phyloP scores from a whole-genome alignment of 1,140 invertebrate genomes.

The Lethocerus indicus region DNA sequence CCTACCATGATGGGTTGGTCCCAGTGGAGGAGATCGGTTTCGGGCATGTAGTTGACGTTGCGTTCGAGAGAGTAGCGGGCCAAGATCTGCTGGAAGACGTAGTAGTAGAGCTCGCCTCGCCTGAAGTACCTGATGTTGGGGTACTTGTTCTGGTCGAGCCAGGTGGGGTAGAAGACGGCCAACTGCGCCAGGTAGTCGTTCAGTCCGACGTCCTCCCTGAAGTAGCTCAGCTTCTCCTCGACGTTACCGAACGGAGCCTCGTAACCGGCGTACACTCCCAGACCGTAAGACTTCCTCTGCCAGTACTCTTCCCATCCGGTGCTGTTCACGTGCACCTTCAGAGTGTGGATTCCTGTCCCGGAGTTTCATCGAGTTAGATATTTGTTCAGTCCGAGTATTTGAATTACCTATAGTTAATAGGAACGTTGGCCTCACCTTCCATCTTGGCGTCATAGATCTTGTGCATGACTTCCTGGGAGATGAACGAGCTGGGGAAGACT shows the following conservation, averaged over 20 bases:
- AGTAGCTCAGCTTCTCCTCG: slow-evolving; percentile 47
- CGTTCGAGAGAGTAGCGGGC: slow-evolving; percentile 49
- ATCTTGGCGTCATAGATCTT: slow-evolving; percentile 30
- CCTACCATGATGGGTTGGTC: slow-evolving; percentile 30
- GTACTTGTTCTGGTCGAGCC: slow-evolving; percentile 33
- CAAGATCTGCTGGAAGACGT: slow-evolving; percentile 38
- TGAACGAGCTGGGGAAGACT: slow-evolving; percentile 44
- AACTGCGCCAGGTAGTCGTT: slow-evolving; percentile 49
- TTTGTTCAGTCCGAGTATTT: too few relatives aligned
- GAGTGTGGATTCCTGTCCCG: slow-evolving; percentile 6
- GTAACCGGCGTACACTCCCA: slow-evolving; percentile 24
- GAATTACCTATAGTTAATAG: too few relatives aligned
- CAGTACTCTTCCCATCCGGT: slow-evolving; percentile 20
- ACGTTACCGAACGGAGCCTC: too few relatives aligned
- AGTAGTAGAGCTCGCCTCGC: slow-evolving; percentile 45
- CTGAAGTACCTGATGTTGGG: slow-evolving; percentile 27
- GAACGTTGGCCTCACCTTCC: too few relatives aligned
- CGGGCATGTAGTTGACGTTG: slow-evolving; percentile 38
- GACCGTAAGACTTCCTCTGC: slow-evolving; percentile 20
- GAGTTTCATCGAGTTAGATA: too few relatives aligned
- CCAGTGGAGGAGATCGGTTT: slow-evolving; percentile 36
- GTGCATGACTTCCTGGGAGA: slow-evolving; percentile 37
- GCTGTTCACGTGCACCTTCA: slow-evolving; percentile 18
- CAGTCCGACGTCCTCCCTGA: slow-evolving; percentile 51
- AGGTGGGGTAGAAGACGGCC: slow-evolving; percentile 41